A percentile compares a stretch with the other conserved stretches of the same genome.
Conservation (phyloP, 2,797 vertebrate species). For the Amniataba percoides region DNA sequence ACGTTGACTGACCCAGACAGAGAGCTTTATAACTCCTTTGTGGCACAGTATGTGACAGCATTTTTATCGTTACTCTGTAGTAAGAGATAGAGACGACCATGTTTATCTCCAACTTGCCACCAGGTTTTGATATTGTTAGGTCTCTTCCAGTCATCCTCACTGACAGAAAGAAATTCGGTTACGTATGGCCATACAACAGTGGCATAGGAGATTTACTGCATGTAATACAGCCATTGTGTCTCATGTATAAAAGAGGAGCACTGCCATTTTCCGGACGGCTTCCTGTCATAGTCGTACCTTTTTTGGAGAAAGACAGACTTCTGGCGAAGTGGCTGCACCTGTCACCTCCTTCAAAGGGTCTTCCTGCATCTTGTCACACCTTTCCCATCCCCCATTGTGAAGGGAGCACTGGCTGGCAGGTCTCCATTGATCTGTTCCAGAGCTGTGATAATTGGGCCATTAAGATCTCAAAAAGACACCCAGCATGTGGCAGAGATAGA, state of each 20-base stretch:
- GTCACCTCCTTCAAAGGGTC: slow-evolving; percentile 73
- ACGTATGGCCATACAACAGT: slow-evolving; percentile 31
- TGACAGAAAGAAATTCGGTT: slow-evolving; percentile 40
- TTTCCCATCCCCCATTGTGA: slow-evolving; percentile 77
- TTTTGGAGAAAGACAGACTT: slow-evolving; percentile 70
- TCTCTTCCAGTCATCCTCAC: background rate
- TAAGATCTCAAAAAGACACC: slow-evolving; percentile 81
- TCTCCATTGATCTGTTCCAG: slow-evolving; percentile 82
- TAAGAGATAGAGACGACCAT: slow-evolving; percentile 7
- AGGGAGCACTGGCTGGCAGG: slow-evolving; percentile 64
- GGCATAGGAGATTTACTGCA: slow-evolving; percentile 36
- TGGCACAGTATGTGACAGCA: background rate
- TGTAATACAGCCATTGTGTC: slow-evolving; percentile 67
- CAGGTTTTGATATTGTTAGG: slow-evolving; percentile 34
- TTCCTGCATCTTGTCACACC: slow-evolving; percentile 78
- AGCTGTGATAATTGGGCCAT: slow-evolving; percentile 81
- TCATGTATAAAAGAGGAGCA: slow-evolving; percentile 53
- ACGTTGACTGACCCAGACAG: slow-evolving; percentile 16
- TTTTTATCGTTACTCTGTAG: background rate
- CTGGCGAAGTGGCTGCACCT: slow-evolving; percentile 70
- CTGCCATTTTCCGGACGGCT: slow-evolving; percentile 56
- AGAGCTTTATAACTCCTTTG: background rate
- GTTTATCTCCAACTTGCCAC: slow-evolving; percentile 40
- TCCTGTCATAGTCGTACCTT: slow-evolving; percentile 66
- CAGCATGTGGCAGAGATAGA: slow-evolving; percentile 68